Conservation (phyloP, 2,888 invertebrate species). For the Oxyteleia sp. region DNA sequence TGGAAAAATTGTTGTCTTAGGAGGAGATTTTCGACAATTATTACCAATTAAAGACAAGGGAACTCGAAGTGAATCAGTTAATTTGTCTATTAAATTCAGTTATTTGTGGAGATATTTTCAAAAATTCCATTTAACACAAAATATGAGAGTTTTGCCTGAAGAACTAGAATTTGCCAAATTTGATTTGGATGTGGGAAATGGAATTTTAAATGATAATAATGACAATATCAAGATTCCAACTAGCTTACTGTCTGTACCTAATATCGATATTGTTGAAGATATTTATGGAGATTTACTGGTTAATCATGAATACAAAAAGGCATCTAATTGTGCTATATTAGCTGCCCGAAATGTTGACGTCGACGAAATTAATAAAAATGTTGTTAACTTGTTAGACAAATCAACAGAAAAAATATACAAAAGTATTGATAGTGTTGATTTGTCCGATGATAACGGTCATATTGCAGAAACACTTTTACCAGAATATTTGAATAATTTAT, state of each 20-base stretch:
- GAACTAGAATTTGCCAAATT: slow-evolving; percentile 1
- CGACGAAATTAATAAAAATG: slow-evolving; percentile 1
- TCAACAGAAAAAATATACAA: slow-evolving; percentile 1
- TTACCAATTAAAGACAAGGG: not conserved
- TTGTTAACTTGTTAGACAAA: slow-evolving; percentile 7
- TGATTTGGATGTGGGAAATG: not conserved
- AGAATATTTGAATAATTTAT: slow-evolving; percentile 27
- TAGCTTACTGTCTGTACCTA: not conserved
- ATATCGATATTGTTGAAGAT: slow-evolving; percentile 9
- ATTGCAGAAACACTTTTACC: slow-evolving; percentile 24
- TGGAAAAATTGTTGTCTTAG: not conserved
- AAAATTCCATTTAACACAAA: not conserved
- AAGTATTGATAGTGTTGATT: slow-evolving; percentile 27
- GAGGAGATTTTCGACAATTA: not conserved
- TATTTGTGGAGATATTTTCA: slow-evolving; percentile 1
- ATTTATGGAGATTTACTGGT: slow-evolving; percentile 15
- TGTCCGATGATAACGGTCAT: slow-evolving; percentile 15
- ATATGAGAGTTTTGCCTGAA: not conserved
- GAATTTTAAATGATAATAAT: slow-evolving; percentile 14
- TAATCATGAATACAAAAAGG: slow-evolving; percentile 1
- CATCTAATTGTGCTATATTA: slow-evolving; percentile 19
- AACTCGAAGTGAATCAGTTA: not conserved
- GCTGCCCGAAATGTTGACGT: slow-evolving; percentile 4
- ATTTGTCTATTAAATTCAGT: not conserved
- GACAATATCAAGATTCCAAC: slow-evolving; percentile 16